Base-by-base conservation (phyloP, 2,888 invertebrate genomes). In the Orthosia incerta region DNA sequence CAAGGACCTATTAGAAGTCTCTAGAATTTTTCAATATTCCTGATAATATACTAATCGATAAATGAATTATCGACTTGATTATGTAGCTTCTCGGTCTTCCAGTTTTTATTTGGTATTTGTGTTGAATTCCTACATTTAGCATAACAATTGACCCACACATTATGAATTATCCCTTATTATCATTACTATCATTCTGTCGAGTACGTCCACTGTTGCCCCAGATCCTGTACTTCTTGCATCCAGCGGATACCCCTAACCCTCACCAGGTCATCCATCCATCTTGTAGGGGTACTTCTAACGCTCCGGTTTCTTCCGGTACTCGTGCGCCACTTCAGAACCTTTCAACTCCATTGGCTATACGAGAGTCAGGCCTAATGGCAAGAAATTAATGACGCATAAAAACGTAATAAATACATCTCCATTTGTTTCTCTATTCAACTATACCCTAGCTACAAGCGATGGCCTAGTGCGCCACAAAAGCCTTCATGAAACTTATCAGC, bases 401-500 rank as follows among this genome's bases (percentile, higher is more conserved):
- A 31, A 13, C 7, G 15, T 20, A 11, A 15, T 13, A 3, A 45
- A 69, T 13, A 45, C 0, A 45, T 55, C 23, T 16, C 12, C 4
- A 71, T 66, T 60, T 50, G 16, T 56, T 73, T 64, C 15, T 55
- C 15, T 16, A 56, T 46, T 66, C n/a, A 68, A 16, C 39, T 51
- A 50, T n/a, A 67, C 23, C 39, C 12, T 12, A 48, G 31, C 46
- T 55, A 31, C 39, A 61, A 56, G 57, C 53, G 46, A 64, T 48
- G 11, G 13, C 64, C 50, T 15, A 55, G 45, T 70, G 46, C 18
- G 20, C 55, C 26, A 71, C 73, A 69, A 76, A 79, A 59, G 60
- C 67, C 31, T 60, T 15, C 62, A 72, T 56, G 50, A 74, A 79
- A 79, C 75, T 83, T 83, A 80, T 79, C 67, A 68, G 69, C 48